These are phyloP conservation scores for Limnodromus scolopaceus DNA, from an alignment of 2,797 vertebrate species.

Conservation along the genomic window DNA sequence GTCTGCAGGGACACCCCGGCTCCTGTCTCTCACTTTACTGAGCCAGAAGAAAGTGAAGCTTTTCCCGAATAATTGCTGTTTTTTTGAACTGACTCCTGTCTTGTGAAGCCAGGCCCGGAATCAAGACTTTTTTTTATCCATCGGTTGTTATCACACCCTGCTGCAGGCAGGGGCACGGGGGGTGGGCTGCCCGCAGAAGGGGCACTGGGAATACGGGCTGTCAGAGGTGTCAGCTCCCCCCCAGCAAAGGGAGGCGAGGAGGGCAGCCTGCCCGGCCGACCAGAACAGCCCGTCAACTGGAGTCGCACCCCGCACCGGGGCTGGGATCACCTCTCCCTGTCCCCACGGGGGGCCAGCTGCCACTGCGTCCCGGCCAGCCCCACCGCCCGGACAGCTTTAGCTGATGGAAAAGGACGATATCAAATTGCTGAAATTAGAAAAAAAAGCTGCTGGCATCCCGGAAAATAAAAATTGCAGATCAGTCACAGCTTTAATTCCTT, in stretches of 20 bases:
- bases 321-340: not conserved
- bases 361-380: not conserved
- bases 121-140: not conserved
- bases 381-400: not conserved
- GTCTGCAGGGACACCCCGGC: not conserved
- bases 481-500: not conserved
- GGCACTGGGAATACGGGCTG: not conserved
- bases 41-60: not conserved
- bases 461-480: not conserved
- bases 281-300: not conserved
- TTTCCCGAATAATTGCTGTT: not conserved
- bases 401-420: not conserved
- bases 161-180: not conserved
- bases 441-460: not conserved
- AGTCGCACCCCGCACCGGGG: fast-evolving
- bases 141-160: not conserved
- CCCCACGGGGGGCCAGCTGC: fast-evolving
- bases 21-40: not conserved
- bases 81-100: not conserved
- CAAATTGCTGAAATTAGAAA: not conserved
- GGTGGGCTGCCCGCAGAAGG: not conserved
- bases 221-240: not conserved
- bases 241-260: not conserved
- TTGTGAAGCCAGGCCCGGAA: not conserved
- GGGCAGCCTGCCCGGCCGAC: fast-evolving